Base-by-base conservation (phyloP, 2,113 vertebrate species). In the Esox niger region DNA sequence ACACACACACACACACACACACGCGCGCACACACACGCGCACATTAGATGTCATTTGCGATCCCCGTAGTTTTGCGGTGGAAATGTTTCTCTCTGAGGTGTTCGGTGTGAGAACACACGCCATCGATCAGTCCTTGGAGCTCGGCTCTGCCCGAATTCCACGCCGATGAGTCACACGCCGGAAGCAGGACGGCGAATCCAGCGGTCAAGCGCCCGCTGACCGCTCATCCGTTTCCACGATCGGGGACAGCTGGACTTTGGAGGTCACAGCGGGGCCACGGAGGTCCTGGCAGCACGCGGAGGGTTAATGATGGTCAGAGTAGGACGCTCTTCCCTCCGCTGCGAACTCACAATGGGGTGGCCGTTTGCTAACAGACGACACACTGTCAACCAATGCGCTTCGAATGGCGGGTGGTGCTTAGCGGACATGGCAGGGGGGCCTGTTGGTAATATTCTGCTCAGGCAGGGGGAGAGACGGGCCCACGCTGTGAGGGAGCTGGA, bases 351-450 rank as follows among this genome's bases (percentile, higher is more conserved):
- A 61, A 49, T 7, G 59, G 71, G 59, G 7, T 60, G 76, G 62
- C 52, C 67, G 68, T 79, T 70, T 64, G 17, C 73, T 79, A 73
- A 82, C 69, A n/a, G n/a, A 81, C 57, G 25, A 46, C 43, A 62
- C 0, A 0, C 62, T 70, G 72, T 79, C 77, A 76, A 79, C 81
- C 81, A 78, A 33, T 58, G 70, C 55, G 69, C 68, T 75, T 83
- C 75, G 75, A 63, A 80, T 82, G 75, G 21, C 11, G 35, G 62
- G 23, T 17, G 46, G 62, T 62, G 54, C 54, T 79, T 74, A 84
- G 49, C 70, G 64, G 71, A 70, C 38, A 43, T 4, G 1, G 38
- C 3, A 66, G 60, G 30, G n/a, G 73, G 66, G 62, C 68, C 66
- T 61, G 31, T 31, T 29, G 35, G 64, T 70, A 66, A 69, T 62